Evolutionary conservation across 2,797 vertebrate genomes (phyloP).

Genomic region (Bucorvus abyssinicus): DNA sequence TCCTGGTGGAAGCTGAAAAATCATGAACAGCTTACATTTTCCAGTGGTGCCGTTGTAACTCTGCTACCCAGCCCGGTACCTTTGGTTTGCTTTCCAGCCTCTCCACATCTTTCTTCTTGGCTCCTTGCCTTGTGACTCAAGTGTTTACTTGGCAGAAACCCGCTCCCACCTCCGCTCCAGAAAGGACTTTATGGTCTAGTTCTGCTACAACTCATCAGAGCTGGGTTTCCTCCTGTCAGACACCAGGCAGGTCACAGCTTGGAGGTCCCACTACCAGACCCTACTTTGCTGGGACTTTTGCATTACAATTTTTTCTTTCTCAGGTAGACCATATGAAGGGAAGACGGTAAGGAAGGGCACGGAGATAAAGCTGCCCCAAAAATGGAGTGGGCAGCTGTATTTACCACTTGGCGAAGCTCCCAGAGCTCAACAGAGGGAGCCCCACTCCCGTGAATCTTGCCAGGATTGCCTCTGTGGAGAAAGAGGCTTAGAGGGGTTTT

Average conservation of each 20-base stretch:
- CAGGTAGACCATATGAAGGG: neutral
- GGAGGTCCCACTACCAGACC: neutral
- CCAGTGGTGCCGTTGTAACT: neutral
- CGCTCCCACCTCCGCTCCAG: neutral
- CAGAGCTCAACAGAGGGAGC: conserved; percentile 66
- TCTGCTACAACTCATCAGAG: neutral
- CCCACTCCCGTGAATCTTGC: conserved; percentile 28
- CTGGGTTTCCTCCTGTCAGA: neutral
- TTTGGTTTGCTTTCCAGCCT: conserved; percentile 22
- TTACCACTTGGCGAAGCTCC: conserved; percentile 35
- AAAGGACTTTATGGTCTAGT: neutral
- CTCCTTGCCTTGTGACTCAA: conserved; percentile 20
- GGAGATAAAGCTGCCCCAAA: neutral
- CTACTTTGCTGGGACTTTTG: neutral
- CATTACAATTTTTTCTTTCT: neutral
- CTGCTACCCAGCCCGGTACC: neutral
- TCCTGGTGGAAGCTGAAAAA: conserved; percentile 29
- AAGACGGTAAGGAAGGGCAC: neutral
- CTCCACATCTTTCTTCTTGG: neutral
- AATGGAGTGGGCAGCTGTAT: neutral
- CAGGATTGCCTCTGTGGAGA: neutral
- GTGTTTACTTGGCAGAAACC: neutral
- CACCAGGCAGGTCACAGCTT: neutral
- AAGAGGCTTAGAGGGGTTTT: too few relatives aligned
- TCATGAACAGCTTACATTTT: neutral